Evolutionary conservation across 2,888 invertebrate species (phyloP).

Genomic region (Cephus spinipes): DNA sequence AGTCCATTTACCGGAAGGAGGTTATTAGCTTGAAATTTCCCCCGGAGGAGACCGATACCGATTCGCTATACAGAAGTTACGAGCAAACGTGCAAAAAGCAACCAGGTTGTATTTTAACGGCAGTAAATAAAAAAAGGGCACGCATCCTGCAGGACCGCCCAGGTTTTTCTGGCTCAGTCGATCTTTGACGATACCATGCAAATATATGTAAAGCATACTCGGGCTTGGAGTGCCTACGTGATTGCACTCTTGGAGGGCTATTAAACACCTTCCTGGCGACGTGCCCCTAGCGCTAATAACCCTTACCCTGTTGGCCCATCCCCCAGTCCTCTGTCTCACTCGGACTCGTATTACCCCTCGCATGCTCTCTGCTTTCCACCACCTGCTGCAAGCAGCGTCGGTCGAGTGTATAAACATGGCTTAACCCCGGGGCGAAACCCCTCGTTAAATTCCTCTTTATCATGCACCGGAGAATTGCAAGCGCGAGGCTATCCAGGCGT

Average conservation of each 20-base stretch:
- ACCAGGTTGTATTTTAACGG: too few species aligned
- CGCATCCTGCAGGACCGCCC: constrained; percentile 32
- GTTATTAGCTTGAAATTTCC: too few species aligned
- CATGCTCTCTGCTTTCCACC: neutral
- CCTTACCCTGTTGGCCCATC: constrained; percentile 25
- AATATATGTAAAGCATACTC: constrained; percentile 61
- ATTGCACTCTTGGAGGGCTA: constrained; percentile 62
- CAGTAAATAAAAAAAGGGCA: too few species aligned
- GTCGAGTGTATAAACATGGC: constrained; percentile 38
- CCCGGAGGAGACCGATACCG: too few species aligned
- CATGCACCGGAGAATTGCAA: constrained; percentile 28
- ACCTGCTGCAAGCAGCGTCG: constrained; percentile 25
- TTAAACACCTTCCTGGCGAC: constrained; percentile 62
- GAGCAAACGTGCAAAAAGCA: too few species aligned
- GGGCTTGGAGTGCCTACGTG: constrained; percentile 32
- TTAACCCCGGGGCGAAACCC: constrained; percentile 45
- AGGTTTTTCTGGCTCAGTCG: constrained; percentile 38
- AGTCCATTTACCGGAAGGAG: too few species aligned
- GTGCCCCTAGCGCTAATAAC: constrained; percentile 52
- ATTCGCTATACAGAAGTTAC: too few species aligned
- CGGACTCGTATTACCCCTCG: too few species aligned
- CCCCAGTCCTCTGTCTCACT: neutral
- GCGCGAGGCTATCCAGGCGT: constrained; percentile 33
- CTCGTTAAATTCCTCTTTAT: constrained; percentile 60
- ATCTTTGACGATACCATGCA: constrained; percentile 56